A percentile compares a stretch with the other conserved stretches of the same genome.
Conservation (phyloP, 1,140 invertebrate genomes). For the Drosophila littoralis region DNA sequence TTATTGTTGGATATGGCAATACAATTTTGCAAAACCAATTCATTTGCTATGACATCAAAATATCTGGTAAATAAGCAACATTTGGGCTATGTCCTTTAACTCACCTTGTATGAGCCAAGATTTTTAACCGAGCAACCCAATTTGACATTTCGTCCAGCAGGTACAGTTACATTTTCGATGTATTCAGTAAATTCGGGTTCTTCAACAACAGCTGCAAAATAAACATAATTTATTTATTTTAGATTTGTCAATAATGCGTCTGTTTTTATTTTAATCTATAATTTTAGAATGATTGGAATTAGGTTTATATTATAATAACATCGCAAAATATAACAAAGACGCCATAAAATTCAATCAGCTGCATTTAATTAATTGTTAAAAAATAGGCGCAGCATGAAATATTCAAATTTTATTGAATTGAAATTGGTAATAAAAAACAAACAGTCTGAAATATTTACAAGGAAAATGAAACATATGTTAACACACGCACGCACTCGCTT, state of each 20-base stretch:
- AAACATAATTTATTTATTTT: slow-evolving; percentile 53
- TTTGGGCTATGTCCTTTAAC: neutral
- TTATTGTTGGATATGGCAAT: too few species aligned
- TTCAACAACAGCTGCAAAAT: slow-evolving; percentile 87
- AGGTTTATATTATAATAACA: neutral
- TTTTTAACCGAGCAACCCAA: slow-evolving; percentile 95
- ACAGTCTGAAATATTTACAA: slow-evolving; percentile 29
- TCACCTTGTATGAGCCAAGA: slow-evolving; percentile 93
- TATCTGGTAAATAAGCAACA: too few species aligned
- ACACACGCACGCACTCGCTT: slow-evolving; percentile 3
- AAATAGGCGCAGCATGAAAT: slow-evolving; percentile 39
- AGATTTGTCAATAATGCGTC: neutral
- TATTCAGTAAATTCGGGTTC: slow-evolving; percentile 89
- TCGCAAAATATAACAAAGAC: slow-evolving; percentile 13
- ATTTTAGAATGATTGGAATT: neutral
- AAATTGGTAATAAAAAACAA: slow-evolving; percentile 40
- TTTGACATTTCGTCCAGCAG: slow-evolving; percentile 93
- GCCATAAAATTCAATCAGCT: slow-evolving; percentile 64
- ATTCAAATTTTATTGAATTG: slow-evolving; percentile 59
- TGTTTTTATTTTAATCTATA: neutral
- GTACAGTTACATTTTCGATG: slow-evolving; percentile 89
- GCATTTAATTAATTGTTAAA: slow-evolving; percentile 58
- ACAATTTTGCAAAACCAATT: too few species aligned
- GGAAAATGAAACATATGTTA: slow-evolving; percentile 53
- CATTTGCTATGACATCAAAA: too few species aligned